A percentile compares a stretch with the other conserved stretches of the same genome.
Conservation (phyloP, 2,113 vertebrate species). For the Emydocephalus ijimae region DNA sequence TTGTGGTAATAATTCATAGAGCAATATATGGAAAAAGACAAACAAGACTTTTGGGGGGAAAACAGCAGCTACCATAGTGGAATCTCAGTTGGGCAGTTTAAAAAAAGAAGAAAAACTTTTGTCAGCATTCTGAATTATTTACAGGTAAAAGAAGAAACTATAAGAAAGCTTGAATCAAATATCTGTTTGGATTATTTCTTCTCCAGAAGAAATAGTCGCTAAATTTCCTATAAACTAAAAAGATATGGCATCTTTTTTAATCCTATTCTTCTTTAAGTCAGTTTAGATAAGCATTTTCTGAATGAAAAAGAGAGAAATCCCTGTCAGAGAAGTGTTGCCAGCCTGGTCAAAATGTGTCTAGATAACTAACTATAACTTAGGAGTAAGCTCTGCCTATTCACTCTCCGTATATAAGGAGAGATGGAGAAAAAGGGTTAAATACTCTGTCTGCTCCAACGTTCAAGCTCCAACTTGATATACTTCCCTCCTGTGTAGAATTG, state of each 20-base stretch:
- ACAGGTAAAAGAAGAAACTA: background rate
- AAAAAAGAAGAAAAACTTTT: background rate
- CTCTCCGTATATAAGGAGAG: background rate
- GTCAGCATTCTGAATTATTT: conserved; percentile 9
- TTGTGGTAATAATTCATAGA: background rate
- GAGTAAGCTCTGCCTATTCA: background rate
- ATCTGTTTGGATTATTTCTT: background rate
- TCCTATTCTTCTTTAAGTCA: background rate
- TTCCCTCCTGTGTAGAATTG: background rate
- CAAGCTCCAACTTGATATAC: background rate
- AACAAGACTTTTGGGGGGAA: background rate
- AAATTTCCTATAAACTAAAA: background rate
- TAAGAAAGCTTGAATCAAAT: background rate
- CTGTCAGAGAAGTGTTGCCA: background rate
- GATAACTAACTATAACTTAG: no score
- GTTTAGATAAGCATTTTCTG: background rate
- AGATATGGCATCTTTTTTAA: background rate
- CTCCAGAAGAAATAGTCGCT: background rate
- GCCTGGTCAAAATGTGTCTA: background rate
- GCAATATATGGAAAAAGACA: background rate
- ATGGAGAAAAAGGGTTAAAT: background rate
- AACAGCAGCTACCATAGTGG: background rate
- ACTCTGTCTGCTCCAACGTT: background rate
- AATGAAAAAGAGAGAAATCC: background rate
- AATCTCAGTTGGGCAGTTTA: background rate